These are phyloP conservation scores for Euwallacea similis DNA, from an alignment of 1,140 invertebrate species.

Conservation along the genomic window DNA sequence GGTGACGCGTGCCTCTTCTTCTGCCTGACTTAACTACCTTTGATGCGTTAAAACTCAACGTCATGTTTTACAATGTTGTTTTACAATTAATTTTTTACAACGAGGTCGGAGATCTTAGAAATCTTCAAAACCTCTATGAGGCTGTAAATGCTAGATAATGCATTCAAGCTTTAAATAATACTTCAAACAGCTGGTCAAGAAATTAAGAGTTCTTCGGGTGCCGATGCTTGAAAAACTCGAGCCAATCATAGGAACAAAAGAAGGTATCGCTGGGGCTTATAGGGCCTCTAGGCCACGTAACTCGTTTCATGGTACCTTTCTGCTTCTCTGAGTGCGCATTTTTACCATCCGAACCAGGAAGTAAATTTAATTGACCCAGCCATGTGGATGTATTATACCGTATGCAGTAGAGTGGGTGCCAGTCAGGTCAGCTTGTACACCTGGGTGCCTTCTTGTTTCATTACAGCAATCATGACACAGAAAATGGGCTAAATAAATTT, in stretches of 20 bases:
- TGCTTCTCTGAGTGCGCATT: constrained; percentile 16
- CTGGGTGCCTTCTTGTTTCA: not conserved
- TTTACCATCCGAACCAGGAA: constrained; percentile 26
- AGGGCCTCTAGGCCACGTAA: not conserved
- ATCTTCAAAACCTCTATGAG: too few species aligned
- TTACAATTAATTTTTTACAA: constrained; percentile 19
- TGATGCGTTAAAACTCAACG: constrained; percentile 37
- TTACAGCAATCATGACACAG: not conserved
- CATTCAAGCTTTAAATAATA: too few species aligned
- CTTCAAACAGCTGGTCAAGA: not conserved
- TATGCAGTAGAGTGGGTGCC: constrained; percentile 28
- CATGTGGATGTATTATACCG: constrained; percentile 32
- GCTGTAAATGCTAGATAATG: too few species aligned
- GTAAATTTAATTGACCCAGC: constrained; percentile 29
- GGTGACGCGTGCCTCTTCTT: constrained; percentile 19
- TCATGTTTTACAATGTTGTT: constrained; percentile 30
- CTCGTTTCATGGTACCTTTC: constrained; percentile 10
- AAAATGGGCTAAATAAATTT: not conserved
- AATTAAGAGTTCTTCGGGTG: not conserved
- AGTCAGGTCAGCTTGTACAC: constrained; percentile 10
- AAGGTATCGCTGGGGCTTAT: too few species aligned
- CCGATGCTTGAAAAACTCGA: too few species aligned
- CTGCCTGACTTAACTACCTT: constrained; percentile 32
- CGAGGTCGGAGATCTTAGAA: too few species aligned
- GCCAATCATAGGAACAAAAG: too few species aligned